Evolutionary conservation across 2,797 vertebrate species (phyloP).

Genomic region (Syngnathus acus): DNA sequence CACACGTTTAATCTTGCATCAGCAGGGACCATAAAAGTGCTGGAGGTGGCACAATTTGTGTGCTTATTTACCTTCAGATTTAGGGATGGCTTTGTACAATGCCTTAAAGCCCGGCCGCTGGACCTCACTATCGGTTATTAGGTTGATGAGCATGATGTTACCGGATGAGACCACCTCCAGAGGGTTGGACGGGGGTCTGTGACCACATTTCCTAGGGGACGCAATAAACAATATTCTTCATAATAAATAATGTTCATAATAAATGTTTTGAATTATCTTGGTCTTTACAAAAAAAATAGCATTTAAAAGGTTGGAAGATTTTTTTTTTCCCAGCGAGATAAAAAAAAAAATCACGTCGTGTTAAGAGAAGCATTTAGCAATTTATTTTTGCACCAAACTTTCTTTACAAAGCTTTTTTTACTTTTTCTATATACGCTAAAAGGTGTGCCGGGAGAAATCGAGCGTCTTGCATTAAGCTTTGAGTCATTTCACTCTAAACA

Average conservation of each 20-base stretch:
- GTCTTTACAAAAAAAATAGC: not conserved
- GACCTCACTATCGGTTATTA: slow-evolving; percentile 53
- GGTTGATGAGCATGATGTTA: slow-evolving; percentile 69
- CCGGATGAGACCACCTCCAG: slow-evolving; percentile 67
- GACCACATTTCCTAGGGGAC: slow-evolving; percentile 67
- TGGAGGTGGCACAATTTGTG: not conserved
- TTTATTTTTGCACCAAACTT: not conserved
- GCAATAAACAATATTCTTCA: not conserved
- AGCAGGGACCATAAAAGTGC: no score
- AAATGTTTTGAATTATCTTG: no score
- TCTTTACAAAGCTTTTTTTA: not conserved
- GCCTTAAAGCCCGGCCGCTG: slow-evolving; percentile 63
- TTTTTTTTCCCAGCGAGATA: not conserved
- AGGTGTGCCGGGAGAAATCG: not conserved
- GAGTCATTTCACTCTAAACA: slow-evolving; percentile 14
- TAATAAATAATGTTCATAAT: no score
- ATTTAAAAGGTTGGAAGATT: not conserved
- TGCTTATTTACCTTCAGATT: slow-evolving; percentile 34
- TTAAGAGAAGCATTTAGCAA: not conserved
- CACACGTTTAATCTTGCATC: not conserved
- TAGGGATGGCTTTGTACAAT: slow-evolving; percentile 39
- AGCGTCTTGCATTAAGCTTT: slow-evolving; percentile 1
- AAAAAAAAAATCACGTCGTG: not conserved
- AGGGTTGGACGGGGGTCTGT: slow-evolving; percentile 68
- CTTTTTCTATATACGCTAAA: not conserved